Conservation (phyloP, 2,888 invertebrate genomes). For the Cerastis rubricosa region DNA sequence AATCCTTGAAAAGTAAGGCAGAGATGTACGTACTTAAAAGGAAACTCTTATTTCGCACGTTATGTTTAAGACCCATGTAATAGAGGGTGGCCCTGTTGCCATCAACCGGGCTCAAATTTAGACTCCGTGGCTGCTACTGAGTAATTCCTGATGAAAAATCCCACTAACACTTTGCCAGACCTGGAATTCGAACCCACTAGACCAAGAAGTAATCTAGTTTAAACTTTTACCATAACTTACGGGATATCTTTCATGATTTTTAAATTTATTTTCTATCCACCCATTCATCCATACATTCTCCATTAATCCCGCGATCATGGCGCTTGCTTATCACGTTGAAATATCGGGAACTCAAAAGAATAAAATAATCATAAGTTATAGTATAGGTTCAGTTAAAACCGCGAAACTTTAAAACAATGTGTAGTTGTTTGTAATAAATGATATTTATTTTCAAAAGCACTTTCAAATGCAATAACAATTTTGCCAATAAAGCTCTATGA, state of each 20-base stretch:
- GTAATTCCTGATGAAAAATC: neutral
- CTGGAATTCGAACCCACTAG: neutral
- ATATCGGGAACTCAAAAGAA: too few species aligned
- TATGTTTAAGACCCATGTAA: neutral
- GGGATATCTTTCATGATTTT: too few species aligned
- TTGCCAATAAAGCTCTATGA: conserved; percentile 12
- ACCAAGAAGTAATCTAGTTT: neutral
- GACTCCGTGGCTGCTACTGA: neutral
- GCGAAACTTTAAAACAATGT: too few species aligned
- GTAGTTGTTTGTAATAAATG: neutral
- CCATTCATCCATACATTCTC: too few species aligned
- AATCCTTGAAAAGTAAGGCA: neutral
- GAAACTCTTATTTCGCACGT: neutral
- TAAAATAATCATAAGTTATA: too few species aligned
- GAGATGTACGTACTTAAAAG: too few species aligned
- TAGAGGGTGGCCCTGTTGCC: neutral
- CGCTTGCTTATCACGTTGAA: too few species aligned
- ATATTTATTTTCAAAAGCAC: neutral
- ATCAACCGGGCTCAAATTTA: neutral
- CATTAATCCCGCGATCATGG: too few species aligned
- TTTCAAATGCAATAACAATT: neutral
- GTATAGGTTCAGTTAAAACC: too few species aligned
- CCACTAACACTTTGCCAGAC: too few species aligned
- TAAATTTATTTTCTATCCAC: too few species aligned
- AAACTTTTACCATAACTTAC: too few species aligned